Base-by-base conservation (phyloP, 2,797 vertebrate genomes). In the Champsocephalus gunnari region DNA sequence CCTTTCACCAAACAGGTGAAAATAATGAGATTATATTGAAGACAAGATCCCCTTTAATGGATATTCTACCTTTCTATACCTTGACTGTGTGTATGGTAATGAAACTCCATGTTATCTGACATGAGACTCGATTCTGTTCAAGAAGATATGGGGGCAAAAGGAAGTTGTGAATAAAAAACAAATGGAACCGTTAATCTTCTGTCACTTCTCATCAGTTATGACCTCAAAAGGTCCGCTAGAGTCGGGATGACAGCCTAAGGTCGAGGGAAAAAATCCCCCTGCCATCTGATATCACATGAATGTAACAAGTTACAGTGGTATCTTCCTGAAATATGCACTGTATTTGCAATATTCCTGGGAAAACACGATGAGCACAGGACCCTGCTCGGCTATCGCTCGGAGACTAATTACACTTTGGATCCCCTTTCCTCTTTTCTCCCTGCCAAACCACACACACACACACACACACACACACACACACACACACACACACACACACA, bases 371-470 rank as follows among this genome's bases (percentile, higher is more conserved):
- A n/a, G n/a, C 16, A 56, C 21, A 45, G 78, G 85, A 85, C 58
- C 16, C 64, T 77, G 48, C 80, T 83, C 74, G 12, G 61, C 61
- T 74, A 84, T 90, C 84, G 77, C 72, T 75, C 79, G 70, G 70
- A 87, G 81, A 72, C 78, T 88, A 90, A 90, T 92, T 78, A 78
- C 60, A 82, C 74, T 75, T 81, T 80, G n/a, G 21, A 70, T 75
- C 67, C 58, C 19, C 28, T 64, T 62, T 34, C 58, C 49, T 21
- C 28, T 77, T 28, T 38, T 56, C 53, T 71, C 49, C 68, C 76
- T 53, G 78, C 41, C 67, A 72, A 64, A 66, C n/a, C 73, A 44
- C 73, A 73, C 60, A 87, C 82, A 38, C 65, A 67, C 47, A 43
- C 47, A 28, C 38, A 24, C 38, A 65, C 66, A 71, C 24, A 58